A percentile compares a stretch with the other conserved stretches of the same genome.
These are phyloP conservation scores for Smittia aterrima DNA, from an alignment of 2,888 invertebrate species.

Conservation along the genomic window DNA sequence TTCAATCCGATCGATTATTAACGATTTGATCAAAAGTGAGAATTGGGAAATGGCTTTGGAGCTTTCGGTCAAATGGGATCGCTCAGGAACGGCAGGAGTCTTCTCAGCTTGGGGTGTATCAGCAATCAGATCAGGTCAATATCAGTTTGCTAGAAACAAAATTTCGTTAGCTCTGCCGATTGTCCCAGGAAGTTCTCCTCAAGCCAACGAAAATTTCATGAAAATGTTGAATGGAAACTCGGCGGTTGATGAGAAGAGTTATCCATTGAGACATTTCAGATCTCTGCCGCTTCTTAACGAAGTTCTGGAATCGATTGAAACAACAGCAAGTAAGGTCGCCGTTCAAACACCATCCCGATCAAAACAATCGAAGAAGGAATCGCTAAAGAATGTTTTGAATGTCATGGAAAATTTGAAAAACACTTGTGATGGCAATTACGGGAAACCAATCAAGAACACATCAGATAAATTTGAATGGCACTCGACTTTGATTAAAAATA, in stretches of 20 bases:
- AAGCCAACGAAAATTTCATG: constrained; percentile 19
- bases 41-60: constrained; percentile 80
- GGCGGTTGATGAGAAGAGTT: constrained; percentile 42
- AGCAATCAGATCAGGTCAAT: constrained; percentile 60
- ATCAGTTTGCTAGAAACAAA: constrained; percentile 50
- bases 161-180: constrained; percentile 45
- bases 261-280: too few species aligned
- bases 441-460: constrained; percentile 41
- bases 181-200: constrained; percentile 36
- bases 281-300: constrained; percentile 69
- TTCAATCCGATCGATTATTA: constrained; percentile 68
- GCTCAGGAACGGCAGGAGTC: constrained; percentile 71
- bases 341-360: constrained; percentile 51
- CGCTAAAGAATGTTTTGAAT: constrained; percentile 45
- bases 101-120: constrained; percentile 88
- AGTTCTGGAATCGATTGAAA: constrained; percentile 67
- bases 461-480: constrained; percentile 10
- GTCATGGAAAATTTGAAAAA: constrained; percentile 55
- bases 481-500: neutral
- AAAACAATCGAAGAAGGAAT: constrained; percentile 42
- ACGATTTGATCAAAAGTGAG: constrained; percentile 75
- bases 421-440: constrained; percentile 59
- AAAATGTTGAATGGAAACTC: neutral
- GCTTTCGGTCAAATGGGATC: constrained; percentile 82
- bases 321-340: constrained; percentile 49